Evolutionary conservation across 2,113 vertebrate species (phyloP).

Genomic region (Sceloporus tristichus): DNA sequence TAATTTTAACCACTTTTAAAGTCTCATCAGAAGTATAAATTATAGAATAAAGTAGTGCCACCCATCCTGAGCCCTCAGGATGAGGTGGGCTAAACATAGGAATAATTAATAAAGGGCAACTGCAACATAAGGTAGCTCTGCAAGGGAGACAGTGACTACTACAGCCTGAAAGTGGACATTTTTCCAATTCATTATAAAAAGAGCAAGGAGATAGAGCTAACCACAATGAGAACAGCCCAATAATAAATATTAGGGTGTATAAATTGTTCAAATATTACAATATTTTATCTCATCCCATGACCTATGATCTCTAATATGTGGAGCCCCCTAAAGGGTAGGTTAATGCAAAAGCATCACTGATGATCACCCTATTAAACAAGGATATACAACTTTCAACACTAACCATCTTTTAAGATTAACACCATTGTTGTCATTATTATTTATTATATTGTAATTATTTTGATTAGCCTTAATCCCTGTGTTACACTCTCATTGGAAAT

Average conservation of each 20-base stretch:
- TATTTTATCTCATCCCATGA: no score
- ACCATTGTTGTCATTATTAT: no score
- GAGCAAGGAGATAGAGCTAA: neutral
- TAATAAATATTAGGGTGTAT: neutral
- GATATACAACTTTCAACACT: no score
- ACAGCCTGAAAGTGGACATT: neutral
- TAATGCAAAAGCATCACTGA: neutral
- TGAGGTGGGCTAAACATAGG: slow-evolving; percentile 23
- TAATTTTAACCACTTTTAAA: slow-evolving; percentile 5
- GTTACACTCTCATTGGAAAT: no score
- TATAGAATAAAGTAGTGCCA: slow-evolving; percentile 40
- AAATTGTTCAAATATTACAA: neutral
- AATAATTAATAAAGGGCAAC: slow-evolving; percentile 48
- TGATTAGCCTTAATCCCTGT: no score
- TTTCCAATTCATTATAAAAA: neutral
- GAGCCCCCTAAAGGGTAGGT: no score
- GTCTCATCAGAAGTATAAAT: slow-evolving; percentile 25
- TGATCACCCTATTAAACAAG: no score
- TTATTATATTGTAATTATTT: no score
- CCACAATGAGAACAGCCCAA: no score
- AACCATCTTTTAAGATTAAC: no score
- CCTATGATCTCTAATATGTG: no score
- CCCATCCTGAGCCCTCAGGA: slow-evolving; percentile 34
- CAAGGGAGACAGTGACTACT: slow-evolving; percentile 14
- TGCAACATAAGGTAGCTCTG: slow-evolving; percentile 28